Evolutionary conservation across 2,888 invertebrate genomes (phyloP).

Genomic region (Tenthredo distinguenda): DNA sequence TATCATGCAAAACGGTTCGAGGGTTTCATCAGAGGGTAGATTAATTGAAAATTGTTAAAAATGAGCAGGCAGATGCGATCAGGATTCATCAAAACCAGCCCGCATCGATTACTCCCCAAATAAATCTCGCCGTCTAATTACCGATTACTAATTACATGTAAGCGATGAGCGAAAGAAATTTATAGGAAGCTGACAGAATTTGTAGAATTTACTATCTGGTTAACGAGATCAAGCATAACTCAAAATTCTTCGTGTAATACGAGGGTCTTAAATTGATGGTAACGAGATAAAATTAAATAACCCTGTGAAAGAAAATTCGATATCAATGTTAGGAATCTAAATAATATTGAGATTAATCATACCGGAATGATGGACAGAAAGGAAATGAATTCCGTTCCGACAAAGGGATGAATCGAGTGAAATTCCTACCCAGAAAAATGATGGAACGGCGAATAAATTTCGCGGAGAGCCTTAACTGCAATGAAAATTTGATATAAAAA

Average conservation of each 20-base stretch:
- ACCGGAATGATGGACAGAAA: neutral
- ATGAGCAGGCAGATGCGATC: neutral
- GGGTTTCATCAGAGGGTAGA: neutral
- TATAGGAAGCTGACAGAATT: neutral
- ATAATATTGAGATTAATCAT: slow-evolving; percentile 18
- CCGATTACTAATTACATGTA: neutral
- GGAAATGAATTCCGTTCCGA: neutral
- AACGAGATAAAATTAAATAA: neutral
- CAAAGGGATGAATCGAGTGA: neutral
- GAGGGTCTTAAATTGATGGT: neutral
- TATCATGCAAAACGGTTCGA: neutral
- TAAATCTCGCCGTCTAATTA: neutral
- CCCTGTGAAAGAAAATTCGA: neutral
- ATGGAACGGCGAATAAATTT: neutral
- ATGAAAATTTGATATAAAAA: neutral
- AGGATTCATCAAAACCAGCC: neutral
- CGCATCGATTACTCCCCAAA: neutral
- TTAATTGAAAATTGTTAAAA: neutral
- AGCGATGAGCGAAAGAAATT: neutral
- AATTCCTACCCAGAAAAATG: neutral
- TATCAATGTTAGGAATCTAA: neutral
- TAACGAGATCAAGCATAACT: neutral
- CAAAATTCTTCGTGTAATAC: neutral
- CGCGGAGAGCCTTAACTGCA: neutral
- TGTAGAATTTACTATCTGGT: neutral